Conservation (phyloP, 2,113 vertebrate genomes). For the Colossoma macropomum region DNA sequence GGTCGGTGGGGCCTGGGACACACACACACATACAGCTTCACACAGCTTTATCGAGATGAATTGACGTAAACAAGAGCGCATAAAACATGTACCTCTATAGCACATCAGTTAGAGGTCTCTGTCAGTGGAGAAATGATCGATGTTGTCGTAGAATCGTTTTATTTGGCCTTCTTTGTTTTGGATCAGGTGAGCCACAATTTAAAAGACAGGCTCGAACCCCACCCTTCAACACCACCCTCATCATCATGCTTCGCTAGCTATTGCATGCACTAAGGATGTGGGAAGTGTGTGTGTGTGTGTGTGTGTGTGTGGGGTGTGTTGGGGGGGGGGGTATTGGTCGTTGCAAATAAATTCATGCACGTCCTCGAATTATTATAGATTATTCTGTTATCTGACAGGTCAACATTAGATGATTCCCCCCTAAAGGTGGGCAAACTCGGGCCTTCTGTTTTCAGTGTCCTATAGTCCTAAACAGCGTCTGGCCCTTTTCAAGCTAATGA, state of each 20-base stretch:
- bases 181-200: constrained; percentile 48
- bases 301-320: too few relatives aligned
- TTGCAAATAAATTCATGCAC: too few relatives aligned
- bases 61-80: too few relatives aligned
- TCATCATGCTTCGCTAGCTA: not conserved
- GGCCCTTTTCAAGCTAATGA: not conserved
- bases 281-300: too few relatives aligned
- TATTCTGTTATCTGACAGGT: not conserved
- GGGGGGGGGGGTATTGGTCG: too few relatives aligned
- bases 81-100: not conserved
- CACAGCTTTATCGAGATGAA: not conserved
- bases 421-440: not conserved
- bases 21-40: not conserved
- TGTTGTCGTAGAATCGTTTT: not conserved
- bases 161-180: not conserved
- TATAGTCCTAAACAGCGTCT: not conserved
- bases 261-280: too few relatives aligned
- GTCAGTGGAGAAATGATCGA: not conserved
- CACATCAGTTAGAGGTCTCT: not conserved
- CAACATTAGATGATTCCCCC: not conserved
- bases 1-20: not conserved
- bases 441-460: not conserved
- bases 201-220: constrained; percentile 46
- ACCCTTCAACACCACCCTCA: constrained; percentile 48
- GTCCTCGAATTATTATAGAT: too few relatives aligned